A percentile compares a stretch with the other conserved stretches of the same genome.
Conservation (phyloP, 1,140 invertebrate species). For the Ceratoteleas bidentatus region DNA sequence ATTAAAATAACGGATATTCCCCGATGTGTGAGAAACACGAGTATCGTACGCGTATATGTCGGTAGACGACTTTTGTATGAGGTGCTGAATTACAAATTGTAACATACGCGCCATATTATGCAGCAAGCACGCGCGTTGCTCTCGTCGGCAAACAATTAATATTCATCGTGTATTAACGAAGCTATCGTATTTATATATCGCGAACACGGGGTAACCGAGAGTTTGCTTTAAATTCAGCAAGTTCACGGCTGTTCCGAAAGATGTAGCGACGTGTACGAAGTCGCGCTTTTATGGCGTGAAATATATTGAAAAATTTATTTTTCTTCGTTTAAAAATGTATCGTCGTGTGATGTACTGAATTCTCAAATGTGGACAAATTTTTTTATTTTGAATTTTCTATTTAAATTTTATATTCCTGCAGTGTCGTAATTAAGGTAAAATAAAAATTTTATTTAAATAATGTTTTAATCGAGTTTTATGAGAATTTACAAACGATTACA, state of each 20-base stretch:
- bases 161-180: conserved; percentile 81
- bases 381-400: too few species aligned
- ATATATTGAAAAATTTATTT: not conserved
- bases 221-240: conserved; percentile 52
- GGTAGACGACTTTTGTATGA: conserved; percentile 64
- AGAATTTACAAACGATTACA: too few species aligned
- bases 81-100: conserved; percentile 78
- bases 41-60: conserved; percentile 17
- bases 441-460: too few species aligned
- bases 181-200: conserved; percentile 79
- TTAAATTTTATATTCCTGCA: conserved; percentile 14
- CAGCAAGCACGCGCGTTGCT: conserved; percentile 56
- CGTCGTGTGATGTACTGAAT: too few species aligned
- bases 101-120: conserved; percentile 65
- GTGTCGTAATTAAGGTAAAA: conserved; percentile 12
- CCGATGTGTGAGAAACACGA: not conserved
- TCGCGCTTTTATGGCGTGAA: not conserved
- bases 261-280: conserved; percentile 73
- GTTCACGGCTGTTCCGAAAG: conserved; percentile 70
- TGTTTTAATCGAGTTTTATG: too few species aligned
- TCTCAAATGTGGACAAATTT: too few species aligned
- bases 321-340: not conserved
- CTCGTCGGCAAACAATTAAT: conserved; percentile 79
- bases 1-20: too few species aligned
- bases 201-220: conserved; percentile 66